Evolutionary conservation across 2,797 vertebrate genomes (phyloP).

Genomic region (Hypotaenidia okinawae): DNA sequence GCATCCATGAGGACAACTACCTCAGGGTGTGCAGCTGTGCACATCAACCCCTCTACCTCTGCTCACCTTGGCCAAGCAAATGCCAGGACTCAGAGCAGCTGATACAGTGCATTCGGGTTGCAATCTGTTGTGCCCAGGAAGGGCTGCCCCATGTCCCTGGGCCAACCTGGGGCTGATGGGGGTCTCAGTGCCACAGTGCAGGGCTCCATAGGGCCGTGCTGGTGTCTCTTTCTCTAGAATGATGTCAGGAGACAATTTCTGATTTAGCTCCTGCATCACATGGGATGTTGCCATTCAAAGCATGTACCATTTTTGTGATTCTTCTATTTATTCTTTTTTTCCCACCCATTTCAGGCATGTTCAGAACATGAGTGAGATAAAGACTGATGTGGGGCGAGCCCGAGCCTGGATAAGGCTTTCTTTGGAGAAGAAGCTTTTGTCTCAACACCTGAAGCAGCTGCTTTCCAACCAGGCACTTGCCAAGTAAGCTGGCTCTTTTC

Average conservation of each 20-base stretch:
- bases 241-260: not conserved
- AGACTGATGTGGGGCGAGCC: conserved; percentile 93
- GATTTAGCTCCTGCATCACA: not conserved
- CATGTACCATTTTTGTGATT: not conserved
- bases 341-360: conserved; percentile 82
- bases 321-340: not conserved
- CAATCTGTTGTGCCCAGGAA: fast-evolving
- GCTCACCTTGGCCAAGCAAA: not conserved
- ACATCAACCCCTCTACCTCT: not conserved
- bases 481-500: conserved; percentile 78
- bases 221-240: not conserved
- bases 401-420: conserved; percentile 95
- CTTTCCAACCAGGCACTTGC: conserved; percentile 91
- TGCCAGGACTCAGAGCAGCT: not conserved
- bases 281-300: not conserved
- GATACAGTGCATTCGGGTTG: fast-evolving
- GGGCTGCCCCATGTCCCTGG: fast-evolving
- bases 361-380: conserved; percentile 94
- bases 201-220: not conserved
- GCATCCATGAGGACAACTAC: not conserved
- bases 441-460: conserved; percentile 94
- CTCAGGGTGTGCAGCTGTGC: not conserved
- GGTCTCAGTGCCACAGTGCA: not conserved
- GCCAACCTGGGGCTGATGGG: not conserved
- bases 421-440: conserved; percentile 96